A percentile compares a stretch with the other conserved stretches of the same genome.
phyloP scores from a whole-genome alignment of 2,797 vertebrate genomes.

The Sarcophilus harrisii region DNA sequence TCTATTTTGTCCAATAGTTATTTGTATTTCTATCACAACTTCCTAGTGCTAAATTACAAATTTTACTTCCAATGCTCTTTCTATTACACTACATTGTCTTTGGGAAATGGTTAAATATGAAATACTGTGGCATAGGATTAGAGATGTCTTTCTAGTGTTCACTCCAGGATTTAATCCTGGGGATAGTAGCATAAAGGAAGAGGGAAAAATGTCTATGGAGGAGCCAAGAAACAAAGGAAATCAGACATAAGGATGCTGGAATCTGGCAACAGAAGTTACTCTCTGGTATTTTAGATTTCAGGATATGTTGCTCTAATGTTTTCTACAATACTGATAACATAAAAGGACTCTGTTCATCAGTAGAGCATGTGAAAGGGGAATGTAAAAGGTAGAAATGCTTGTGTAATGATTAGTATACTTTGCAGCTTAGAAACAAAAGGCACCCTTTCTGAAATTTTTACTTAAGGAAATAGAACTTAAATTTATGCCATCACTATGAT shows the following conservation, averaged over 20 bases:
- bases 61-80: neutral
- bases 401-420: neutral
- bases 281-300: neutral
- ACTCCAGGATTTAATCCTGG: neutral
- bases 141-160: neutral
- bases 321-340: neutral
- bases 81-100: neutral
- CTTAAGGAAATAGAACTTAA: slow-evolving; percentile 30
- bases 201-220: neutral
- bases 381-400: slow-evolving; percentile 20
- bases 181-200: neutral
- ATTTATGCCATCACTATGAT: neutral
- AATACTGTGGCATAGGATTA: neutral
- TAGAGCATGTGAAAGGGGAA: slow-evolving; percentile 9
- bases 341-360: neutral
- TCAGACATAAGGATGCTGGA: neutral
- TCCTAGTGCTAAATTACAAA: neutral
- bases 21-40: neutral
- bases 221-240: neutral
- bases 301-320: neutral
- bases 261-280: neutral
- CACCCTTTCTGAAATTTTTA: slow-evolving; percentile 46
- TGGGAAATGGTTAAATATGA: neutral
- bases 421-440: neutral
- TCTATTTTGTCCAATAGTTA: neutral